These are phyloP conservation scores for Mya arenaria DNA, from an alignment of 1,140 invertebrate species.

Conservation along the genomic window DNA sequence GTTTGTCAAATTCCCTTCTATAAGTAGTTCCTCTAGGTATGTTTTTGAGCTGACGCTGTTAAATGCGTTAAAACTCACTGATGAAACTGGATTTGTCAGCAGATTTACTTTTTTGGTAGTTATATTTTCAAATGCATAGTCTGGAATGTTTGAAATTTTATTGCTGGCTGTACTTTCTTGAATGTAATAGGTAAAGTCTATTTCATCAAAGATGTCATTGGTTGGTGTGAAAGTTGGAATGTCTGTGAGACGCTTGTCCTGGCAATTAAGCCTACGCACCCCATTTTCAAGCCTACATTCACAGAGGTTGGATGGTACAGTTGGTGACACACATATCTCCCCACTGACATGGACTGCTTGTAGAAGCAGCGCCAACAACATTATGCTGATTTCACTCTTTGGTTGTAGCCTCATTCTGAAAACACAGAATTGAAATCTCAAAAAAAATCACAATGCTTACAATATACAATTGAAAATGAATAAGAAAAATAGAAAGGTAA, in stretches of 20 bases:
- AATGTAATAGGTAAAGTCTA: neutral
- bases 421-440: too few relatives aligned
- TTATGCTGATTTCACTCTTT: too few relatives aligned
- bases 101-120: conserved; percentile 65
- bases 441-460: too few relatives aligned
- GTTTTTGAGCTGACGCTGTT: conserved; percentile 31
- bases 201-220: conserved; percentile 12
- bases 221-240: conserved; percentile 39
- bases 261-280: conserved; percentile 21
- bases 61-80: conserved; percentile 57
- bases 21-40: conserved; percentile 57
- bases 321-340: neutral
- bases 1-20: conserved; percentile 56
- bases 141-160: conserved; percentile 60
- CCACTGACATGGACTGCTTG: too few relatives aligned
- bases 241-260: conserved; percentile 14
- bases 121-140: conserved; percentile 68
- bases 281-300: neutral
- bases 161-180: conserved; percentile 56
- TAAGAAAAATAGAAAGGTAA: too few relatives aligned
- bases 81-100: conserved; percentile 50
- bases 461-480: too few relatives aligned
- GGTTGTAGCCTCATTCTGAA: too few relatives aligned
- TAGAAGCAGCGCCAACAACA: too few relatives aligned
- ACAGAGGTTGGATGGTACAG: neutral